Base-by-base conservation (phyloP, 2,888 invertebrate genomes). In the Spodoptera littoralis region DNA sequence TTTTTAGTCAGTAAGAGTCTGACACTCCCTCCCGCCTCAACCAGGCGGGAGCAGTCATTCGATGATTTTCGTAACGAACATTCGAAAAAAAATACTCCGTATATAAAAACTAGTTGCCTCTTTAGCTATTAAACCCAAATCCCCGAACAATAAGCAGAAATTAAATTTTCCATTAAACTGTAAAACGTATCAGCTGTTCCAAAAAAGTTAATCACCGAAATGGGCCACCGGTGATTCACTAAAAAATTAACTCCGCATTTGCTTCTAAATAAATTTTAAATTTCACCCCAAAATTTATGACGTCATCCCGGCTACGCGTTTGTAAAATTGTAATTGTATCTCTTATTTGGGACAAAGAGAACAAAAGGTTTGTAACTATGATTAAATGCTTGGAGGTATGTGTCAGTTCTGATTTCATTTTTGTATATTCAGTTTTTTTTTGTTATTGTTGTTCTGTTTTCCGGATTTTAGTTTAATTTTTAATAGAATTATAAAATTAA, bases 211-310 rank as follows among this genome's bases (percentile, higher is more conserved):
- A 85, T 87, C 85, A 85, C 80, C 76, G 69, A 86, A 90, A 90
- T 88, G 85, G 86, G 86, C 82, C 88, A 88, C 86, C 77, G 85
- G 87, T 86, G 89, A 86, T 86, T 86, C 84, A 83, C 88, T 88
- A 89, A 88, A 90, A 90, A 91, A 90, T 87, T 86, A 85, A 85
- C 85, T 83, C 84, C 84, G 83, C 89, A 90, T 89, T 88, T 90
- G 88, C 84, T 85, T 87, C 84, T 86, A 88, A 90, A 91, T 92
- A 92, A 90, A 91, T 92, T 90, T 90, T 85, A 88, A 88, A 91
- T 91, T 80, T 89, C 81, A 83, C 86, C 84, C 75, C 72, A 67
- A 89, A 88, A 92, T 92, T 91, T 91, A 92, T 84, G 85, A 72
- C 73, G 76, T 79, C 83, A 83, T 77, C 85, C 87, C 86, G 74